Evolutionary conservation across 1,140 invertebrate species (phyloP).

Genomic region (Eupristina koningsbergeri): DNA sequence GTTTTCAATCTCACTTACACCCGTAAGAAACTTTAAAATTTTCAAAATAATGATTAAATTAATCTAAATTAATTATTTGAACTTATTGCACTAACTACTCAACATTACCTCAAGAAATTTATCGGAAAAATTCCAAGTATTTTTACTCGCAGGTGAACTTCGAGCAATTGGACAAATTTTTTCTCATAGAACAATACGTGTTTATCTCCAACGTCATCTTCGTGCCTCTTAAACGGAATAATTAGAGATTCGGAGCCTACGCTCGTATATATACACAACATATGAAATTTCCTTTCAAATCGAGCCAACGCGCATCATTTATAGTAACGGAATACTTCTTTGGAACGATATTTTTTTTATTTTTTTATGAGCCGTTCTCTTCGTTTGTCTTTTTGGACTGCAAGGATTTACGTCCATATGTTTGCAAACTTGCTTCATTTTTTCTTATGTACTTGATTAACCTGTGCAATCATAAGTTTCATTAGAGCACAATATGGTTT

Average conservation of each 20-base stretch:
- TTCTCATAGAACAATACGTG: neutral
- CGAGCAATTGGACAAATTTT: neutral
- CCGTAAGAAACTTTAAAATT: no score
- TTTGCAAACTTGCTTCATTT: neutral
- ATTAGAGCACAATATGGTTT: neutral
- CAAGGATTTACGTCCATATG: neutral
- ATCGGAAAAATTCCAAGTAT: neutral
- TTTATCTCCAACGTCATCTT: neutral
- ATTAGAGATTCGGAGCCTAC: neutral
- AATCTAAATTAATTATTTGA: no score
- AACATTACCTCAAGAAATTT: neutral
- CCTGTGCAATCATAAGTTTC: neutral
- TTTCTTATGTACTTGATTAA: neutral
- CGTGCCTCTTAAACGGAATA: neutral
- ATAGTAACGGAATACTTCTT: conserved; percentile 24
- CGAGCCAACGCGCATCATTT: neutral
- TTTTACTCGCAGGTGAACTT: neutral
- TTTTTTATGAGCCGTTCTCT: conserved; percentile 22
- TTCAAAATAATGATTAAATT: no score
- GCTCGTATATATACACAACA: neutral
- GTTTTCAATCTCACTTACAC: no score
- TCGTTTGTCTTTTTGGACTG: neutral
- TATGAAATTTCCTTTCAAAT: conserved; percentile 16
- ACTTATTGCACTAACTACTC: no score
- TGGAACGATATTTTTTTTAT: conserved; percentile 1